phyloP scores from a whole-genome alignment of 2,113 vertebrate species.

The Pavo muticus region DNA sequence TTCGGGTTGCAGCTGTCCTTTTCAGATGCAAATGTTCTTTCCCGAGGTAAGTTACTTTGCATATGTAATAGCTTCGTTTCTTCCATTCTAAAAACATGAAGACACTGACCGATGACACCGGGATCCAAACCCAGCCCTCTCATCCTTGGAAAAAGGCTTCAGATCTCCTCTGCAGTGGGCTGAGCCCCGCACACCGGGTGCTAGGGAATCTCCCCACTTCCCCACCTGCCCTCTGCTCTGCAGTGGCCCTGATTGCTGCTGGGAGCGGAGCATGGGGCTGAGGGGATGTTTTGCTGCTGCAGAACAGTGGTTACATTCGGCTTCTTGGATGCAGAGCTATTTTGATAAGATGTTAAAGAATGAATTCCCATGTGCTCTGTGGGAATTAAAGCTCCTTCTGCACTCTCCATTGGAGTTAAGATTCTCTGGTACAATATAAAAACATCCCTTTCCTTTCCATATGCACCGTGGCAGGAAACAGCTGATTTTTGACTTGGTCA shows the following conservation, averaged over 20 bases:
- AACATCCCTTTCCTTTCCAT: slow-evolving; percentile 7
- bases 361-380: slow-evolving; percentile 39
- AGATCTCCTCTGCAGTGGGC: background rate
- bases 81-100: background rate
- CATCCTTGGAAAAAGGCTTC: background rate
- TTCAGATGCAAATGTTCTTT: background rate
- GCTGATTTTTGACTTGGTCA: background rate
- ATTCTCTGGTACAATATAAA: background rate
- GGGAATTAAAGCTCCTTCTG: slow-evolving; percentile 48
- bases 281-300: background rate
- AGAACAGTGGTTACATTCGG: background rate
- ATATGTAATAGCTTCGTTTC: background rate
- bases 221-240: background rate
- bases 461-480: background rate
- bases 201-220: background rate
- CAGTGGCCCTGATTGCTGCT: background rate
- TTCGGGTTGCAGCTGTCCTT: background rate
- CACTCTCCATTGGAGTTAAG: background rate
- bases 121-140: accelerated
- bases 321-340: background rate
- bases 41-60: background rate
- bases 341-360: background rate
- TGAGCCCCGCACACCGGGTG: background rate
- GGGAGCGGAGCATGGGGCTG: background rate
- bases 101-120: background rate